These are phyloP conservation scores for Drosophila macrospina DNA, from an alignment of 2,888 invertebrate genomes.

Conservation along the genomic window DNA sequence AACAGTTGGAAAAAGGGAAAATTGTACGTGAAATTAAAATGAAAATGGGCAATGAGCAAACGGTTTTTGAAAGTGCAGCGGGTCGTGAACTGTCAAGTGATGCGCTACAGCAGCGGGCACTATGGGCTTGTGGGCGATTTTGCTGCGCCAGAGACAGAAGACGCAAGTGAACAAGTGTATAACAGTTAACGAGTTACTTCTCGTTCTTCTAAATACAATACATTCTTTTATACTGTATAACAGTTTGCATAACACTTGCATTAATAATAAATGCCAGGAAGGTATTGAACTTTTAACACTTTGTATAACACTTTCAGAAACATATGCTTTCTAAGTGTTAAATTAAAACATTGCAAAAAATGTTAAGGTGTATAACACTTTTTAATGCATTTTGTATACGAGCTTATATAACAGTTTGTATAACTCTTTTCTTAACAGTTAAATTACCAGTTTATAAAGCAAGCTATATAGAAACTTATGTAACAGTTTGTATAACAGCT, in stretches of 20 bases:
- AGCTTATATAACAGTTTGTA: too few species aligned
- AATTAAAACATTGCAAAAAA: neutral
- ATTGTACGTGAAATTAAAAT: constrained; percentile 73
- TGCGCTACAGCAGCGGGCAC: constrained; percentile 11
- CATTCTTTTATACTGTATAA: neutral
- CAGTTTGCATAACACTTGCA: too few species aligned
- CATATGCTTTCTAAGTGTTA: neutral
- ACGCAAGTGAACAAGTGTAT: neutral
- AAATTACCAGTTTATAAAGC: too few species aligned
- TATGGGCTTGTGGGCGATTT: neutral
- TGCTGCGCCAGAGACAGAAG: neutral
- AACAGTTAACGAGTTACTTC: neutral
- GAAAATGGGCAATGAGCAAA: constrained; percentile 73
- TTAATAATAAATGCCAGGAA: too few species aligned
- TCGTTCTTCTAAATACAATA: neutral
- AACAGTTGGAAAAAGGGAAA: constrained; percentile 68
- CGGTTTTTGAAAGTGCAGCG: constrained; percentile 64
- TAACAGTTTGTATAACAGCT: constrained; percentile 13
- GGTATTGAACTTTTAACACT: neutral
- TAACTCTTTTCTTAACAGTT: too few species aligned
- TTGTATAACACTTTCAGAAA: neutral
- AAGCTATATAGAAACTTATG: too few species aligned
- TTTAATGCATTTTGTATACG: too few species aligned
- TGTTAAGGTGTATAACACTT: constrained; percentile 1
- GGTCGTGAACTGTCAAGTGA: constrained; percentile 54